Evolutionary conservation across 2,888 invertebrate genomes (phyloP).

Genomic region (Agonopterix heracliana): DNA sequence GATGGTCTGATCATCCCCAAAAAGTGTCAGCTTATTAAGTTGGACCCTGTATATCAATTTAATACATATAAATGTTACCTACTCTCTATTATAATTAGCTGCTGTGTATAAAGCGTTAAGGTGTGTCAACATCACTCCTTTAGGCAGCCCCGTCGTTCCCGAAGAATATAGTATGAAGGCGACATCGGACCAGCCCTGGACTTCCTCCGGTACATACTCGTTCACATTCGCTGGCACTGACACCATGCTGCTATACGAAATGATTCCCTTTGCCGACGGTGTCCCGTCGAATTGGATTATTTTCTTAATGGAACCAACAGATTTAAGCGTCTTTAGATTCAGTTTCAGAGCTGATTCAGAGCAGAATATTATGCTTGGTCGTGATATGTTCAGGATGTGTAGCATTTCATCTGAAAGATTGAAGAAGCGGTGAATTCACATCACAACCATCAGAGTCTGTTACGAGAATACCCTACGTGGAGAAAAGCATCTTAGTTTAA

Average conservation of each 20-base stretch:
- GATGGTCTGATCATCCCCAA: too few species aligned
- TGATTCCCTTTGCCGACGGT: conserved; percentile 18
- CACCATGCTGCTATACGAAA: conserved; percentile 47
- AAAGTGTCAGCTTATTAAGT: too few species aligned
- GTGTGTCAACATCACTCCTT: conserved; percentile 84
- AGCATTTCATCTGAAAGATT: conserved; percentile 37
- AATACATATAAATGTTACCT: too few species aligned
- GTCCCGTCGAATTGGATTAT: conserved; percentile 79
- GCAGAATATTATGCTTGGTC: conserved; percentile 79
- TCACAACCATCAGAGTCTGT: too few species aligned
- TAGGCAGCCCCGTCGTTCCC: conserved; percentile 87
- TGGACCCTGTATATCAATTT: too few species aligned
- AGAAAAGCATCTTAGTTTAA: not conserved
- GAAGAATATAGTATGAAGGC: conserved; percentile 75
- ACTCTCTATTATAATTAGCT: conserved; percentile 45
- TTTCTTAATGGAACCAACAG: conserved; percentile 51
- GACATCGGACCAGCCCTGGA: conserved; percentile 20
- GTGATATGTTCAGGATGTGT: conserved; percentile 80
- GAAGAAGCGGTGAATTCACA: conserved; percentile 19
- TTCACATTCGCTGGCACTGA: conserved; percentile 25
- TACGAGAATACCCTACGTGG: too few species aligned
- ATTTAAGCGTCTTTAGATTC: conserved; percentile 30
- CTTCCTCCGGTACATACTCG: conserved; percentile 19
- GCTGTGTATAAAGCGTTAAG: conserved; percentile 59
- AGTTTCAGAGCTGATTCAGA: conserved; percentile 55